phyloP scores from a whole-genome alignment of 2,797 vertebrate species.

The Iguana delicatissima region DNA sequence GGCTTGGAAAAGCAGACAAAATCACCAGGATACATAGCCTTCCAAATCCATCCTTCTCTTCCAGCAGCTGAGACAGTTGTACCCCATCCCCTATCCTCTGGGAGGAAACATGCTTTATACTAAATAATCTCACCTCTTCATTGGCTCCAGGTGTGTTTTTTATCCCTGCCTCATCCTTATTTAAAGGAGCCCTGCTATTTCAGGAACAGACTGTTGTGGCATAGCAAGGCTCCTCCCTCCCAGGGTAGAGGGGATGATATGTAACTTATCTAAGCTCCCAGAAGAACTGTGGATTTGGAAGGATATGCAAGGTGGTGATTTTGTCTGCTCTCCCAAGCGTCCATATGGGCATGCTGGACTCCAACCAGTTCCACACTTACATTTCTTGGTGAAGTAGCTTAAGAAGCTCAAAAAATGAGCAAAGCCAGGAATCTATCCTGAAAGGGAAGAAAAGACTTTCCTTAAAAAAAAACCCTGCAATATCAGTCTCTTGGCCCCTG shows the following conservation, averaged over 20 bases:
- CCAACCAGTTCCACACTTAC: not conserved
- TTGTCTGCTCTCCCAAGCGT: not conserved
- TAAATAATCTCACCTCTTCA: too few species aligned
- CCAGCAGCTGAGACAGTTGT: not conserved
- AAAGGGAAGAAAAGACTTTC: not conserved
- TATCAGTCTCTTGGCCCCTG: too few species aligned
- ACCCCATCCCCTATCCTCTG: too few species aligned
- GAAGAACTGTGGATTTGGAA: not conserved
- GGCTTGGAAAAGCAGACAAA: not conserved
- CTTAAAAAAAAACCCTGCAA: not conserved
- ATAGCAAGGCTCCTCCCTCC: too few species aligned
- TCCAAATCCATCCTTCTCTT: not conserved
- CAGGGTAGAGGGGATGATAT: too few species aligned
- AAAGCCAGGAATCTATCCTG: not conserved
- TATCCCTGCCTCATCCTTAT: too few species aligned
- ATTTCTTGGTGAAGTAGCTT: not conserved
- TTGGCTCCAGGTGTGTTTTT: too few species aligned
- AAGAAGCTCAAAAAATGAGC: not conserved
- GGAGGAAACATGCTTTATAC: too few species aligned
- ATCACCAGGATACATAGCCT: not conserved
- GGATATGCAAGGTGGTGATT: not conserved
- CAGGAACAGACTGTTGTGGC: too few species aligned
- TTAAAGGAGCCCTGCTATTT: too few species aligned
- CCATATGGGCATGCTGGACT: not conserved
- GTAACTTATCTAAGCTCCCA: not conserved